Base-by-base conservation (phyloP, 2,113 vertebrate genomes). In the Oryzias celebensis region DNA sequence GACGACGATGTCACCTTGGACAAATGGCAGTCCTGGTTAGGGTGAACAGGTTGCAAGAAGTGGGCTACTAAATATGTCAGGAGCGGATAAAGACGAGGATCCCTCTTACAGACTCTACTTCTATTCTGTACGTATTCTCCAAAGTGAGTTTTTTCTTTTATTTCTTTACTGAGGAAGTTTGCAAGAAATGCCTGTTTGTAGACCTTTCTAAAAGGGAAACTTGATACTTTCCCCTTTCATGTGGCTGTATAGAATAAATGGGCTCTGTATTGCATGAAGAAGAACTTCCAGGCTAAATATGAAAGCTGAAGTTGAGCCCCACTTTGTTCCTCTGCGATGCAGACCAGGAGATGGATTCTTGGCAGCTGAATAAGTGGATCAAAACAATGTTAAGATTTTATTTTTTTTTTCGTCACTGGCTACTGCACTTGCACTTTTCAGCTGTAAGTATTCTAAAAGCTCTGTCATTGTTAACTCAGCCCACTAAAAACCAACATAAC, bases 51-150 rank as follows among this genome's bases (percentile, higher is more conserved):
- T 82, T 80, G 81, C 44, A 75, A 89, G 85, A 88, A 89, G 87
- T 79, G 79, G 74, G 67, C 78, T 63, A 55, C 80, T 72, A 78
- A 92, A 82, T 83, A 91, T 92, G 89, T 91, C 90, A 83, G 77
- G 68, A 67, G 71, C 66, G 81, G 90, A 90, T 73, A 76, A 89
- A 67, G 89, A 90, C 58, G 86, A 91, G 58, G 90, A 92, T 74
- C 87, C 90, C 58, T 81, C 89, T 78, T 91, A 73, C 86, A 88
- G 84, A 73, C 89, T 91, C 68, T 91, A 77, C 92, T 93, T 93
- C 90, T 92, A 88, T 64, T 93, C 91, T 82, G 92, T 93, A 92
- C 65, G 92, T 93, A 93, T 79, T 45, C 65, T 80, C 65, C 82
- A 23, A 77, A 78, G 65, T 74, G 36, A 36, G 62, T 58, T 74